phyloP scores from a whole-genome alignment of 37 sponge, comb jelly and placozoan genomes.

The Mnemiopsis leidyi region DNA sequence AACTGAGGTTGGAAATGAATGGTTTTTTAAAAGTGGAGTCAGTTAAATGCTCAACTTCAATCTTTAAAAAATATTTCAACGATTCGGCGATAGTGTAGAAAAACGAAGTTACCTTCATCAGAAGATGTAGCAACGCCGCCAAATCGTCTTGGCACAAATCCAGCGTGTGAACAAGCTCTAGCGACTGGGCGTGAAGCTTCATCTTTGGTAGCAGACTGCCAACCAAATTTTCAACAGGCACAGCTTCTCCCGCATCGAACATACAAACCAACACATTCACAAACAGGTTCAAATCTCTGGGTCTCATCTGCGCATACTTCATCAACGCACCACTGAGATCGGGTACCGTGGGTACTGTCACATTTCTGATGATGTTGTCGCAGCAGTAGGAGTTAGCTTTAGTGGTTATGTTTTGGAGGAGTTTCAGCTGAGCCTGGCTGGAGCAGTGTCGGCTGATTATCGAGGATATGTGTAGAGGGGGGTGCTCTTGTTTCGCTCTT shows the following conservation, averaged over 20 bases:
- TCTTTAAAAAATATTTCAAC: too few species aligned
- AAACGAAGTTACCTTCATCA: slow-evolving; percentile 57
- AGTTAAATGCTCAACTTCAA: too few species aligned
- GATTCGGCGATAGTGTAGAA: too few species aligned
- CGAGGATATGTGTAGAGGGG: neutral
- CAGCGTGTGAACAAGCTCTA: neutral
- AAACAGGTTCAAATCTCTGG: neutral
- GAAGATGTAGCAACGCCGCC: neutral
- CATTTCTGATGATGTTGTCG: slow-evolving; percentile 2
- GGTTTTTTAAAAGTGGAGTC: too few species aligned
- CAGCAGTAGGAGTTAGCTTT: neutral
- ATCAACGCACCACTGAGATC: neutral
- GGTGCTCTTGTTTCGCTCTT: neutral
- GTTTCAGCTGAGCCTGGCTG: neutral
- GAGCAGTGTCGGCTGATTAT: slow-evolving; percentile 61
- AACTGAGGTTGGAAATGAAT: slow-evolving; percentile 16
- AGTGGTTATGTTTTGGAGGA: neutral
- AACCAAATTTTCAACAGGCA: slow-evolving; percentile 5
- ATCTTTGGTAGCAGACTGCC: neutral
- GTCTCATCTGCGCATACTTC: neutral
- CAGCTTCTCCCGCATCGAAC: neutral
- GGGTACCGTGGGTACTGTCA: neutral
- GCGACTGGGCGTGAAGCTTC: neutral
- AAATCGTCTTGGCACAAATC: slow-evolving; percentile 58
- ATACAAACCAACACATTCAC: neutral